phyloP scores from a whole-genome alignment of 1,140 invertebrate species.

The Diabrotica undecimpunctata region DNA sequence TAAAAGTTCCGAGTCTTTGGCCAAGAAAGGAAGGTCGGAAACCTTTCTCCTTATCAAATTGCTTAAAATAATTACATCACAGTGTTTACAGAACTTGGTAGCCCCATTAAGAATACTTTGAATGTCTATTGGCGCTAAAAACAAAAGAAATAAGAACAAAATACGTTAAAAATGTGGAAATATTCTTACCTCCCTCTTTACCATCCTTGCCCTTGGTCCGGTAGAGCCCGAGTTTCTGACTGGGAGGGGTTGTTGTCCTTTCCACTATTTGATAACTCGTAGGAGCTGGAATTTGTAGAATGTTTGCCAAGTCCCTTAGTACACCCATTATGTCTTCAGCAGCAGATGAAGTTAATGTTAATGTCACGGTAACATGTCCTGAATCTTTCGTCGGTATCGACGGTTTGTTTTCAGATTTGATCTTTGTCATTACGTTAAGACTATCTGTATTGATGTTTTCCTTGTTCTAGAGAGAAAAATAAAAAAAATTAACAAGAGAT shows the following conservation, averaged over 20 bases:
- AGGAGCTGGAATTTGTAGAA: conserved; percentile 84
- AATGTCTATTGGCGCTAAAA: conserved; percentile 73
- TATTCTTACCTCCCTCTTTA: conserved; percentile 65
- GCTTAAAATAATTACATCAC: conserved; percentile 84
- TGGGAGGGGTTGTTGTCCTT: conserved; percentile 71
- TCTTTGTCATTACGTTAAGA: conserved; percentile 43
- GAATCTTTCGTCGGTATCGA: conserved; percentile 63
- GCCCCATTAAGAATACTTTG: conserved; percentile 85
- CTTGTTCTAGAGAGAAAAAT: conserved; percentile 43
- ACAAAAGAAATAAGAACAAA: conserved; percentile 7
- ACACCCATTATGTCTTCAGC: conserved; percentile 91
- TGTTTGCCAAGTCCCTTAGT: conserved; percentile 83
- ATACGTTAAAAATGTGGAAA: conserved; percentile 1
- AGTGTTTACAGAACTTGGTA: conserved; percentile 87
- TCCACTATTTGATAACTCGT: conserved; percentile 82
- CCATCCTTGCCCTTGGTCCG: conserved; percentile 79
- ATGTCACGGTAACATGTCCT: conserved; percentile 87
- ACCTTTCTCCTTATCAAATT: conserved; percentile 76
- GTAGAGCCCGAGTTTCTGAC: conserved; percentile 76
- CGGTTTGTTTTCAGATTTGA: conserved; percentile 50
- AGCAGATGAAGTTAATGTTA: conserved; percentile 83
- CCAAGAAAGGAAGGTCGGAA: conserved; percentile 72
- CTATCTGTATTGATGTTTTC: conserved; percentile 49
- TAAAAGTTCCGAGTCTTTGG: conserved; percentile 61
- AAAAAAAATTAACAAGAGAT: not conserved